Evolutionary conservation across 2,113 vertebrate species (phyloP), one percentile per base, ranked within the genome.

Genomic region (Phylloscopus trochiloides): DNA sequence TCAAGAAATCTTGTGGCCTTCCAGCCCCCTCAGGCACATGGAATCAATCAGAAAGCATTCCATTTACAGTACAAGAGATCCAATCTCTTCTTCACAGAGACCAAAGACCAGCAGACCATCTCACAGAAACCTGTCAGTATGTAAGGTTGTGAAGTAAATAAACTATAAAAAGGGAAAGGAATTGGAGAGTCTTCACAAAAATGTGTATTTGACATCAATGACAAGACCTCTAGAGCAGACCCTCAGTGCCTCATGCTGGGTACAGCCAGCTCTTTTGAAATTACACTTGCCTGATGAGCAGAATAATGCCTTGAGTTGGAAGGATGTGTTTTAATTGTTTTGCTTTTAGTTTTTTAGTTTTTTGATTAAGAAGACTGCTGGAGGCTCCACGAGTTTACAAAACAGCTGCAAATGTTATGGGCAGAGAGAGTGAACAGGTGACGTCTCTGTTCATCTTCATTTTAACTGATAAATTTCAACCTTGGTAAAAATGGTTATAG

Each of bases 301-400:
- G 13, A 25, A 7, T 15, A 48, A 76, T 0, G 0, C 34, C 5
- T 19, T 0, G 0, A 63, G 5, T 1, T 34, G 45, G n/a, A 88
- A 20, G 2, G 11, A 59, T 47, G 6, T 18, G 5, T 10, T 45
- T 32, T 57, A 7, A 6, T 8, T 0, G 34, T 5, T 36, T 36
- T 36, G 36, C 10, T 10, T 45, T 32, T 57, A 14, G 12, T 8
- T 0, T 4, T 36, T 36, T 26, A 14, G 40, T 24, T 47, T 65
- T 40, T 48, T 25, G 0, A 36, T 55, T 82, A 32, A 63, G 4
- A 15, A 58, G 62, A 42, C 43, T 72, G 52, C 25, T 73, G 14
- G 71, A 61, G 21, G 14, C n/a, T 76, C 43, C 29, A 14, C 0
- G 1, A 38, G 31, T 47, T 86, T 45, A 77, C 10, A 58, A 52